phyloP scores from a whole-genome alignment of 1,140 invertebrate species.

The Diprion similis region DNA sequence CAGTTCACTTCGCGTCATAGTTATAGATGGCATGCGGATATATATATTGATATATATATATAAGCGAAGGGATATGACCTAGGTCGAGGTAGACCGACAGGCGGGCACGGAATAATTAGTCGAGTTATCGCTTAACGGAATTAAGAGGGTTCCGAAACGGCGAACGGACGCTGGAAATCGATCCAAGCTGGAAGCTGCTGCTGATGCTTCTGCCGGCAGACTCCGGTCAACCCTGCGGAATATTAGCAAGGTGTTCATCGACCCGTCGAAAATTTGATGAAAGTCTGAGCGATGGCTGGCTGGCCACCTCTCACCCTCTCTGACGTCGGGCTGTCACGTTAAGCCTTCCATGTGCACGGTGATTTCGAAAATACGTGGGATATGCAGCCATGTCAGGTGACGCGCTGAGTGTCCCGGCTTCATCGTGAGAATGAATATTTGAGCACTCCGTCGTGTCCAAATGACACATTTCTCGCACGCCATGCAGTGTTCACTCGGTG shows the following conservation, averaged over 20 bases:
- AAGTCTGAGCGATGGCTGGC: conserved; percentile 1
- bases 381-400: neutral
- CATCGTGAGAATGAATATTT: too few relatives aligned
- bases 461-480: too few relatives aligned
- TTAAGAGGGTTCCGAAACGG: neutral
- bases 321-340: neutral
- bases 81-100: neutral
- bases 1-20: too few relatives aligned
- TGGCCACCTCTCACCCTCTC: neutral
- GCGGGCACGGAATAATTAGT: conserved; percentile 7
- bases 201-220: neutral
- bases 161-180: conserved; percentile 4
- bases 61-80: neutral
- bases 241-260: neutral
- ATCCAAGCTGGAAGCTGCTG: neutral
- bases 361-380: neutral
- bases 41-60: neutral
- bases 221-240: neutral
- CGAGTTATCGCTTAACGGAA: conserved; percentile 7
- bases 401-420: too few relatives aligned
- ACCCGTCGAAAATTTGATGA: conserved; percentile 2
- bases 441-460: too few relatives aligned
- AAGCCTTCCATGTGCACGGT: neutral
- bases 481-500: too few relatives aligned
- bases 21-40: neutral